Evolutionary conservation across 2,113 vertebrate genomes (phyloP), one percentile per base, ranked within the genome.

Genomic region (Odontophorus gujanensis): DNA sequence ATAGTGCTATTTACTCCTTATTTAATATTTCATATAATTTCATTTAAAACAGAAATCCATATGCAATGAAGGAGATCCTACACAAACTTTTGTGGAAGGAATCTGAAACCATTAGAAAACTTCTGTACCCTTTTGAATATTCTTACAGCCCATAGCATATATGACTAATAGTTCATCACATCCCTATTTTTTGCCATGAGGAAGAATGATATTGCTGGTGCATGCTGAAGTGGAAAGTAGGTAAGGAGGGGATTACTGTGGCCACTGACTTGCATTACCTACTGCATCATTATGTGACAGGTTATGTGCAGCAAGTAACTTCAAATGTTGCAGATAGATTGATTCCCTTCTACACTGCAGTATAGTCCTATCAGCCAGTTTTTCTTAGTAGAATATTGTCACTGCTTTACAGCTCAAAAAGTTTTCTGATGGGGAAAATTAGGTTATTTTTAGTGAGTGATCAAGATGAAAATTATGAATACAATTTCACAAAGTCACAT

Each of bases 171-270:
- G 13, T 85, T 76, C 13, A 65, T 65, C 7, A n/a, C 19, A 69
- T 26, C 30, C 15, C 20, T 77, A 4, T 48, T 83, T 81, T 81
- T 83, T 91, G 6, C 25, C 11, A 13, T 13, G 17, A 81, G 12
- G 11, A 71, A 72, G 34, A n/a, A n/a, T 17, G 6, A 0, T 55
- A 43, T 26, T 26, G 22, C 17, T 51, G 28, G 38, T 55, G 36
- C 5, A 30, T 0, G 0, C 36, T 7, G 2, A 18, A 28, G 7
- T 74, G 47, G 47, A 24, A 81, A 58, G 32, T 72, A 47, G 66
- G 5, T 22, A 85, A 53, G 12, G 57, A 48, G 9, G 61, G 9
- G 4, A 48, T 75, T 82, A 7, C 9, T 67, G 0, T 53, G 14
- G 43, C 45, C 80, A 81, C 32, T 74, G 57, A 30, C 38, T 42